Conservation (phyloP, 2,797 vertebrate species). For the Streptopelia turtur region DNA sequence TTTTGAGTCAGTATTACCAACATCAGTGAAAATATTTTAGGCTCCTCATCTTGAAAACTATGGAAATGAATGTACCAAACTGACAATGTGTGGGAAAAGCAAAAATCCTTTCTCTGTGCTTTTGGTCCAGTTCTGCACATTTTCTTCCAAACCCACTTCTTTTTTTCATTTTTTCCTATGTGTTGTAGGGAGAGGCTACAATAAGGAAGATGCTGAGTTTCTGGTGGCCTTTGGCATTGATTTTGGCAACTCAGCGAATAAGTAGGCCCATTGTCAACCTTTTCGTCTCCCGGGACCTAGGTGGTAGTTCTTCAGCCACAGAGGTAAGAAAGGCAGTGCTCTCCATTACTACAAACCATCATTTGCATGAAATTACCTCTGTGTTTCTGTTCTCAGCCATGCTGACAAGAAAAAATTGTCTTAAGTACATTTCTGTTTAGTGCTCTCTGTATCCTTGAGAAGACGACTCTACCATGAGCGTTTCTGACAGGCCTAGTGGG, state of each 20-base stretch:
- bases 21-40: not conserved
- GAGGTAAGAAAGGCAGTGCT: conserved; percentile 80
- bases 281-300: conserved; percentile 97
- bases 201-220: conserved; percentile 96
- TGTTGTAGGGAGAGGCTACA: conserved; percentile 91
- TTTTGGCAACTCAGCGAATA: conserved; percentile 96
- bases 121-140: not conserved
- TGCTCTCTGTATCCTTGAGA: not conserved
- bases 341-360: not conserved
- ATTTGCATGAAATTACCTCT: not conserved
- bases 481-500: not conserved
- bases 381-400: not conserved
- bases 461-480: not conserved
- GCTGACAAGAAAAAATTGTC: not conserved
- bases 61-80: not conserved
- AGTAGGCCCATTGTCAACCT: conserved; percentile 98
- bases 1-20: not conserved
- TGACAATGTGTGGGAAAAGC: not conserved
- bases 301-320: conserved; percentile 88
- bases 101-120: not conserved
- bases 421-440: not conserved
- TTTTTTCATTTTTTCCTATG: not conserved
- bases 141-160: not conserved
- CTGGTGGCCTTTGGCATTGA: conserved; percentile 98
- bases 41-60: not conserved